Conservation (phyloP, 1,140 invertebrate genomes). For the Drosophila kanapiae region DNA sequence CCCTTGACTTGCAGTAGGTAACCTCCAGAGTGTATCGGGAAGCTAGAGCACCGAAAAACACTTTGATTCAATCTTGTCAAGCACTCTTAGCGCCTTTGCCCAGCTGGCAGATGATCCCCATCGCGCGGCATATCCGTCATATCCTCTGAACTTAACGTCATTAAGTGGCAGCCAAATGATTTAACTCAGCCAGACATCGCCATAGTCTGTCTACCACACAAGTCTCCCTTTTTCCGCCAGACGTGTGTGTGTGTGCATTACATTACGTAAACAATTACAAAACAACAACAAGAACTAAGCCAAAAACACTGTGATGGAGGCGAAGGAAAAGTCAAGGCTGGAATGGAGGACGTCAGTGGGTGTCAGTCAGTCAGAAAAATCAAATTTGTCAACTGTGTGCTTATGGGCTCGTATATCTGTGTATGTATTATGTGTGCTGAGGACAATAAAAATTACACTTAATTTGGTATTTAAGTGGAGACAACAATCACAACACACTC, state of each 20-base stretch:
- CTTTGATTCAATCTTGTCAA: conserved; percentile 50
- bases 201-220: neutral
- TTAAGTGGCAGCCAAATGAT: conserved; percentile 55
- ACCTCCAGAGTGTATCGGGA: neutral
- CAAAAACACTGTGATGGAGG: conserved; percentile 8
- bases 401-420: conserved; percentile 15
- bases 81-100: conserved; percentile 27
- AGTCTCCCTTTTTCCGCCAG: conserved; percentile 7
- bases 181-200: conserved; percentile 14
- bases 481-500: conserved; percentile 32
- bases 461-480: conserved; percentile 81
- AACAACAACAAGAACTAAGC: conserved; percentile 35
- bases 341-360: conserved; percentile 1
- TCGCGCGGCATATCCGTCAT: conserved; percentile 36
- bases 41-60: conserved; percentile 26
- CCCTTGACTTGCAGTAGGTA: too few species aligned
- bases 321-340: neutral
- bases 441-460: conserved; percentile 83
- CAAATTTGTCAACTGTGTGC: conserved; percentile 74
- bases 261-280: conserved; percentile 68
- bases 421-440: conserved; percentile 37
- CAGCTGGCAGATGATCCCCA: conserved; percentile 14
- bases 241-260: conserved; percentile 32
- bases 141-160: conserved; percentile 55
- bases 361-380: conserved; percentile 71